Percentiles rank a stretch among this genome's conserved stretches.
These are phyloP conservation scores for Drosophila testacea DNA, from an alignment of 2,888 invertebrate species.

Conservation along the genomic window DNA sequence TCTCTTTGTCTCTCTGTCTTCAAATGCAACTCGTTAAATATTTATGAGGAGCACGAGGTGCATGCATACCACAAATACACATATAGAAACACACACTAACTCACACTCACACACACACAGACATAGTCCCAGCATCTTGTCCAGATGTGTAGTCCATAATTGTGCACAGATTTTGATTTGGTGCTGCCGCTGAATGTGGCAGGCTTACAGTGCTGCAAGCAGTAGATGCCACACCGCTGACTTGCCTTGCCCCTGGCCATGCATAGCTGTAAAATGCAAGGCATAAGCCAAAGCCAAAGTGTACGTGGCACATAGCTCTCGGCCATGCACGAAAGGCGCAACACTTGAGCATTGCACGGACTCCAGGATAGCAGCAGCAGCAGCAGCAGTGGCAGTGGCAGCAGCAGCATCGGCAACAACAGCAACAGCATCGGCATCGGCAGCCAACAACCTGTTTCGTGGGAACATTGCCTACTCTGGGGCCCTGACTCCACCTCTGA, in stretches of 20 bases:
- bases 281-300: conserved; percentile 51
- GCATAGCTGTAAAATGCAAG: conserved; percentile 72
- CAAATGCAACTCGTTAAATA: conserved; percentile 79
- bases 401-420: conserved; percentile 22
- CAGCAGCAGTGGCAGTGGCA: conserved; percentile 18
- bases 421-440: conserved; percentile 23
- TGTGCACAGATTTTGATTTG: conserved; percentile 81
- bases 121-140: conserved; percentile 43
- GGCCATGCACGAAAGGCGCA: conserved; percentile 76
- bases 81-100: conserved; percentile 11
- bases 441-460: conserved; percentile 84
- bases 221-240: conserved; percentile 27
- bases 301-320: conserved; percentile 78
- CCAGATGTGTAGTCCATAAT: conserved; percentile 82
- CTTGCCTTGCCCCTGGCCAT: conserved; percentile 77
- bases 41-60: conserved; percentile 81
- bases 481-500: conserved; percentile 59
- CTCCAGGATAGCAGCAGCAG: conserved; percentile 41
- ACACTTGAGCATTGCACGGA: conserved; percentile 68
- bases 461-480: conserved; percentile 85
- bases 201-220: not conserved
- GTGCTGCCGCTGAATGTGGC: conserved; percentile 29
- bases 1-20: conserved; percentile 25
- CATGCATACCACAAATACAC: conserved; percentile 58
- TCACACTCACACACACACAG: conserved; percentile 6